These are phyloP conservation scores for Leuciscus waleckii DNA, from an alignment of 2,797 vertebrate species.

Conservation along the genomic window DNA sequence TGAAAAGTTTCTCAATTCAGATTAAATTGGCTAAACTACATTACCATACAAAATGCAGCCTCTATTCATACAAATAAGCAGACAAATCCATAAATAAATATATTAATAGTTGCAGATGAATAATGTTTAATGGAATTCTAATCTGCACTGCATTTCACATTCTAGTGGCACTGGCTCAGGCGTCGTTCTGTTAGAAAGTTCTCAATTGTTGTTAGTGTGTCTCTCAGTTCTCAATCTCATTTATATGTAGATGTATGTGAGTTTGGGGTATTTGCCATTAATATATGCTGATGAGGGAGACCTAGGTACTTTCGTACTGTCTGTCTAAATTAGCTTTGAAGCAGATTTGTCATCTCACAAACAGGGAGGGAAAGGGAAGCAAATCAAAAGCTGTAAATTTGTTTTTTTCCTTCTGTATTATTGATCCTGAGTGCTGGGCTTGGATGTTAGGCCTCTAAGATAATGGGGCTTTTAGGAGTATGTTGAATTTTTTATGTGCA, in stretches of 20 bases:
- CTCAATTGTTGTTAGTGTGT: slow-evolving; percentile 25
- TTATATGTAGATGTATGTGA: slow-evolving; percentile 46
- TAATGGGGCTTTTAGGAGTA: not conserved
- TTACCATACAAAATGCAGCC: slow-evolving; percentile 11
- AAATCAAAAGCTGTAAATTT: not conserved
- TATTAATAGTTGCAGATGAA: slow-evolving; percentile 24
- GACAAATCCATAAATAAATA: slow-evolving; percentile 37
- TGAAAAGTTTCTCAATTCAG: slow-evolving; percentile 3
- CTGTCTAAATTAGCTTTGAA: slow-evolving; percentile 31
- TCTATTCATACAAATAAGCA: slow-evolving; percentile 2
- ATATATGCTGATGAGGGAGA: slow-evolving; percentile 45
- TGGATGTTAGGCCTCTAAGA: not conserved
- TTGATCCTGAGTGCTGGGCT: slow-evolving; percentile 19
- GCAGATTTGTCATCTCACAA: slow-evolving; percentile 23
- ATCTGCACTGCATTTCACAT: slow-evolving; percentile 20
- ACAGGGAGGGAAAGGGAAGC: not conserved
- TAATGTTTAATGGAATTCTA: slow-evolving; percentile 18
- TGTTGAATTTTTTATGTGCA: slow-evolving; percentile 21
- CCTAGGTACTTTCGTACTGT: slow-evolving; percentile 22
- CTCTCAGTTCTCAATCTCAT: slow-evolving; percentile 18
- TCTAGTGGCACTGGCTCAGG: not conserved
- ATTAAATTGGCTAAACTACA: slow-evolving; percentile 27
- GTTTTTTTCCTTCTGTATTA: not conserved
- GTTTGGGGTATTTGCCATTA: slow-evolving; percentile 27
- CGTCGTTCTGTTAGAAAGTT: slow-evolving; percentile 14